phyloP scores from a whole-genome alignment of 64 coral and sea anemone species.

The Actinia equina region DNA sequence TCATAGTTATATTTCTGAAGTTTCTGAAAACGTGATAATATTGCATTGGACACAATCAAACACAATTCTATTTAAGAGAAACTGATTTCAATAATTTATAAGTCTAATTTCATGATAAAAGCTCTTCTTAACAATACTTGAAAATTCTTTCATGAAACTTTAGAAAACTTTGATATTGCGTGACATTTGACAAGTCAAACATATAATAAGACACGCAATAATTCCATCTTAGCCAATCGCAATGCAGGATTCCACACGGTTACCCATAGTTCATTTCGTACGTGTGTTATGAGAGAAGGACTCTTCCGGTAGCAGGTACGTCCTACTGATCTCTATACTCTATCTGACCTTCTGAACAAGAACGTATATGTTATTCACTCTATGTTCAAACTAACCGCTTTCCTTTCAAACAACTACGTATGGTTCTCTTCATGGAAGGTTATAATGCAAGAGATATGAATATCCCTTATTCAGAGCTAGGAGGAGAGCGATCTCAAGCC shows the following conservation, averaged over 20 bases:
- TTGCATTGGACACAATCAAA: not conserved
- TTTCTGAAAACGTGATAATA: not conserved
- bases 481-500: not conserved
- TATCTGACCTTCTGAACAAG: not conserved
- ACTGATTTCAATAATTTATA: not conserved
- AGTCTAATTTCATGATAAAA: not conserved
- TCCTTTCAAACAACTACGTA: constrained; percentile 41
- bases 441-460: constrained; percentile 46
- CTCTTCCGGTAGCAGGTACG: constrained; percentile 17
- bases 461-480: not conserved
- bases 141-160: not conserved
- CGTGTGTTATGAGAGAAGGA: constrained; percentile 14
- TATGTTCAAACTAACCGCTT: not conserved
- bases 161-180: not conserved
- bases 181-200: not conserved
- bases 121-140: not conserved
- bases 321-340: not conserved
- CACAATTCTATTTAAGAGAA: not conserved
- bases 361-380: not conserved
- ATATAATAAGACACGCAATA: not conserved
- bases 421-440: constrained; percentile 85
- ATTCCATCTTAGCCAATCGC: constrained; percentile 15
- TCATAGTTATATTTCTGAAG: not conserved
- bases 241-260: not conserved
- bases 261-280: constrained; percentile 3